Conservation (phyloP, 2,113 vertebrate genomes). For the Thermophis baileyi region DNA sequence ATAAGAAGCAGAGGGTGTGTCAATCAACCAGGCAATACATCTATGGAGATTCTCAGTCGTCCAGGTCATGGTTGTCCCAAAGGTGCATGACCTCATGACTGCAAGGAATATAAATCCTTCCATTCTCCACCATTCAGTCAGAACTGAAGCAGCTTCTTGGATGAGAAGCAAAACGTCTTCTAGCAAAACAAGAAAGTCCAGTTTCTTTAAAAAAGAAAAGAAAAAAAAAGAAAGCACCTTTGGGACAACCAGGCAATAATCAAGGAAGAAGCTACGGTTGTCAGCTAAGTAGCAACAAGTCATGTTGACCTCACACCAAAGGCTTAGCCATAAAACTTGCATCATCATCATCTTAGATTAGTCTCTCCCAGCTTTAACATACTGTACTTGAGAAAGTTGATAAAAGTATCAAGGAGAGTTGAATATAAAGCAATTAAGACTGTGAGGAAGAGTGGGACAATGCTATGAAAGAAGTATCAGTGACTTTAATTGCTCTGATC, state of each 20-base stretch:
- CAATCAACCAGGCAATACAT: neutral
- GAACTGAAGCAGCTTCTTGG: neutral
- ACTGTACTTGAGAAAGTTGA: neutral
- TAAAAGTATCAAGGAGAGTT: neutral
- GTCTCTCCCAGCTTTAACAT: neutral
- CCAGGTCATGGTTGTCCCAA: neutral
- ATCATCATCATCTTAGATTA: neutral
- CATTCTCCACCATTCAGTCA: neutral
- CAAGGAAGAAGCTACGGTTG: neutral
- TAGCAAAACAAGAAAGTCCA: neutral
- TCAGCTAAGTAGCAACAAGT: neutral
- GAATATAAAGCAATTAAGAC: neutral
- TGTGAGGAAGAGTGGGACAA: neutral
- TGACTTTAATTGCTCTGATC: neutral
- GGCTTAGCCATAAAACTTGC: neutral
- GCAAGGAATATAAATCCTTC: neutral
- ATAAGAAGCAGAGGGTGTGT: neutral
- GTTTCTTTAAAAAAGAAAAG: neutral
- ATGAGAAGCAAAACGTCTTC: neutral
- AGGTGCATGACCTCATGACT: neutral
- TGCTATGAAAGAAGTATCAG: neutral
- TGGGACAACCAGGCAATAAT: neutral
- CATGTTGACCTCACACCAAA: neutral
- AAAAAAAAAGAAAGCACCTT: neutral
- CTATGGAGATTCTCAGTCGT: neutral